phyloP scores from a whole-genome alignment of 2,888 invertebrate genomes.

The Aleiodes alternator region DNA sequence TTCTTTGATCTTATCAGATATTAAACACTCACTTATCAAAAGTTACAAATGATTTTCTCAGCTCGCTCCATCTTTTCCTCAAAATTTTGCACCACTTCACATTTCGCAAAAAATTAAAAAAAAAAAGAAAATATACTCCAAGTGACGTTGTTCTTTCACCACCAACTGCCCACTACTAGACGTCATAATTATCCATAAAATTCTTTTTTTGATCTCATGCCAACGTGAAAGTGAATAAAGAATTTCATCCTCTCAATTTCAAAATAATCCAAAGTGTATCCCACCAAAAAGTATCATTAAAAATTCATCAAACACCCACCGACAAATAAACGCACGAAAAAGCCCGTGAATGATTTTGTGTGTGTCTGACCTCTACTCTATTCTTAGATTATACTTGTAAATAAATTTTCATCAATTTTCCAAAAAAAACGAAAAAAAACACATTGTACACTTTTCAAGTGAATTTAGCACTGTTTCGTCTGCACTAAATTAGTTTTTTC shows the following conservation, averaged over 20 bases:
- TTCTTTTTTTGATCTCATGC: constrained; percentile 6
- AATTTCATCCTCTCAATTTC: constrained; percentile 5
- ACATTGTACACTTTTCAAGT: no score
- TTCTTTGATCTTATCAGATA: no score
- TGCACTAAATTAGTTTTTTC: constrained; percentile 26
- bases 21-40: no score
- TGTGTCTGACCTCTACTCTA: neutral
- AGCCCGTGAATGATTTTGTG: neutral
- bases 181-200: neutral
- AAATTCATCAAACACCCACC: neutral
- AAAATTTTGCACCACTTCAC: no score
- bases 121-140: no score
- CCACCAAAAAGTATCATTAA: neutral
- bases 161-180: neutral
- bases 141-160: no score
- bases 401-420: neutral
- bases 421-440: no score
- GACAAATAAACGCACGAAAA: neutral
- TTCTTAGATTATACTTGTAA: neutral
- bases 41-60: no score
- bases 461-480: neutral
- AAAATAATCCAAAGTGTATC: constrained; percentile 1
- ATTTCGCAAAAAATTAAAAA: no score
- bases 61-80: no score
- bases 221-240: neutral